Conservation (phyloP, 2,113 vertebrate genomes). For the Azemiops feae region DNA sequence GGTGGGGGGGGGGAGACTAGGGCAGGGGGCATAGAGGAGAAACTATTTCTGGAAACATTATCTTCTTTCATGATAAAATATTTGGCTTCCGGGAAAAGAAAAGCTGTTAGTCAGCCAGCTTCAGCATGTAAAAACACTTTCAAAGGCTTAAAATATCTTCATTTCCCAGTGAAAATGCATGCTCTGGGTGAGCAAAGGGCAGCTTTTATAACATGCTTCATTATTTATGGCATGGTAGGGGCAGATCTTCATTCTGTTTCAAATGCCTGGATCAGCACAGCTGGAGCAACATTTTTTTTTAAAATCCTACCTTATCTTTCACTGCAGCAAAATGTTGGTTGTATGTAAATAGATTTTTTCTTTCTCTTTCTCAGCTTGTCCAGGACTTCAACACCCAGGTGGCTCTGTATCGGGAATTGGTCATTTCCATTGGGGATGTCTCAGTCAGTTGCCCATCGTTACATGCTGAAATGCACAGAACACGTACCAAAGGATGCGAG, state of each 20-base stretch:
- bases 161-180: neutral
- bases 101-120: neutral
- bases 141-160: slow-evolving; percentile 26
- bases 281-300: neutral
- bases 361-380: slow-evolving; percentile 85
- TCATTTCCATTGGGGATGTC: slow-evolving; percentile 96
- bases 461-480: slow-evolving; percentile 88
- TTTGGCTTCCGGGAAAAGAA: slow-evolving; percentile 35
- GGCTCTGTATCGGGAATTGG: slow-evolving; percentile 93
- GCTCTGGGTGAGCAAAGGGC: slow-evolving; percentile 36
- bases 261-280: neutral
- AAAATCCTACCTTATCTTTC: neutral
- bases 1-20: neutral
- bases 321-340: slow-evolving; percentile 7
- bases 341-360: slow-evolving; percentile 32
- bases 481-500: slow-evolving; percentile 90
- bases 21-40: slow-evolving; percentile 12
- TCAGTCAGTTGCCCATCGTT: slow-evolving; percentile 85
- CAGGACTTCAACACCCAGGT: slow-evolving; percentile 98
- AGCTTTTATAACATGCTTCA: neutral
- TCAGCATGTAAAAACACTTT: slow-evolving; percentile 39
- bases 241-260: neutral
- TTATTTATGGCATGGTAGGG: neutral
- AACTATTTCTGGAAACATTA: slow-evolving; percentile 52
- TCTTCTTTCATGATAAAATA: slow-evolving; percentile 48